These are phyloP conservation scores for Formicarius rufipectus DNA, from an alignment of 2,113 vertebrate genomes.

Conservation along the genomic window DNA sequence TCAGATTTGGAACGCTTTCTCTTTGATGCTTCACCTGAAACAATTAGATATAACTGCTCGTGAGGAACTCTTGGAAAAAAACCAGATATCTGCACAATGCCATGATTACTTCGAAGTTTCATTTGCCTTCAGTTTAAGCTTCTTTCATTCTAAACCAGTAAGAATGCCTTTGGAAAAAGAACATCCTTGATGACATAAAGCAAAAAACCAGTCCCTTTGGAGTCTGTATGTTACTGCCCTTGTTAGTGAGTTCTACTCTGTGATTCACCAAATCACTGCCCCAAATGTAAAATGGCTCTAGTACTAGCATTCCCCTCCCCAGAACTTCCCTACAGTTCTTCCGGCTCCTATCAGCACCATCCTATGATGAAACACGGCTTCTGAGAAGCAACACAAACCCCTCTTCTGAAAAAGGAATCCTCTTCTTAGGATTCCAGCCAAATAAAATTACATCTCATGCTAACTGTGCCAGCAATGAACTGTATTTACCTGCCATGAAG, in stretches of 20 bases:
- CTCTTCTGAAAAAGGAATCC: background rate
- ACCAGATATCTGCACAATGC: background rate
- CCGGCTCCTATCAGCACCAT: background rate
- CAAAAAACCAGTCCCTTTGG: background rate
- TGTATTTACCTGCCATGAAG: background rate
- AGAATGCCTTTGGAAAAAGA: background rate
- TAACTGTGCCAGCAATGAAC: background rate
- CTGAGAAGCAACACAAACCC: background rate
- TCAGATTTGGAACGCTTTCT: slow-evolving; percentile 83
- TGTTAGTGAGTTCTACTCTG: background rate
- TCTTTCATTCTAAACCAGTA: background rate
- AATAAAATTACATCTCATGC: background rate
- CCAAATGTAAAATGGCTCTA: background rate
- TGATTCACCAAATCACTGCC: background rate
- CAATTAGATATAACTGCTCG: background rate
- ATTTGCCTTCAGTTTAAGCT: background rate
- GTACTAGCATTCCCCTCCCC: background rate
- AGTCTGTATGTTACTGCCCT: background rate
- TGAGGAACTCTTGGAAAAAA: background rate
- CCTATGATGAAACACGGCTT: background rate
- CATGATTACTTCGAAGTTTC: background rate
- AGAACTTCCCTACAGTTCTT: background rate
- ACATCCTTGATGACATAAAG: background rate
- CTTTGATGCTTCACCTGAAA: slow-evolving; percentile 73
- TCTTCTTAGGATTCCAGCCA: background rate